These are phyloP conservation scores for Neuroterus valhalla DNA, from an alignment of 1,140 invertebrate species.

Conservation along the genomic window DNA sequence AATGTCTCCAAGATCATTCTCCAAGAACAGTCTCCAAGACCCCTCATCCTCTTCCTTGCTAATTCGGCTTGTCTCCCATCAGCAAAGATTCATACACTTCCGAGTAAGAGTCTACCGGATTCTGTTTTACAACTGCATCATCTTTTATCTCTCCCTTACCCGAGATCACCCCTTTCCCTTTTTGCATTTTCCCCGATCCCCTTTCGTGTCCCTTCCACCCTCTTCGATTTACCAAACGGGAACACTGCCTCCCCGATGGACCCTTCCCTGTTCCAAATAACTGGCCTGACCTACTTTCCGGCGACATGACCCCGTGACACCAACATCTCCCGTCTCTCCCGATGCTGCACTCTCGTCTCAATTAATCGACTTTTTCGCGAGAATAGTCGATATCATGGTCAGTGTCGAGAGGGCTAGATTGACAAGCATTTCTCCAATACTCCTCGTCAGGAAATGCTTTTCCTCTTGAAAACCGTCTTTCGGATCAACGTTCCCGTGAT, in stretches of 20 bases:
- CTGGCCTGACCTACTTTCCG: slow-evolving; percentile 67
- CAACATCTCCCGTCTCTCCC: slow-evolving; percentile 67
- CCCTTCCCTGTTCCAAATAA: slow-evolving; percentile 64
- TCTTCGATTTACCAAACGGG: slow-evolving; percentile 51
- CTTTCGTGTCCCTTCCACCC: not conserved
- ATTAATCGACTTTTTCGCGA: slow-evolving; percentile 58
- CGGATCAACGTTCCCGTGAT: slow-evolving; percentile 26
- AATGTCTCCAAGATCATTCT: not conserved
- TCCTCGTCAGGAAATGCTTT: slow-evolving; percentile 1
- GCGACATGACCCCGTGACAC: slow-evolving; percentile 70
- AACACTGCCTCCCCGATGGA: slow-evolving; percentile 56
- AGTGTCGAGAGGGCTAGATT: slow-evolving; percentile 55
- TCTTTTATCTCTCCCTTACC: slow-evolving; percentile 36
- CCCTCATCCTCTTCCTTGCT: not conserved
- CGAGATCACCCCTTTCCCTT: slow-evolving; percentile 4
- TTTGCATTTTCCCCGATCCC: slow-evolving; percentile 32
- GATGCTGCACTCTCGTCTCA: slow-evolving; percentile 60
- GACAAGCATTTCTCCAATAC: slow-evolving; percentile 29
- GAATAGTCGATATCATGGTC: slow-evolving; percentile 49
- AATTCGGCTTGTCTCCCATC: no score
- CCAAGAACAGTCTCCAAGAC: not conserved
- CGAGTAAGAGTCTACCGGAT: not conserved
- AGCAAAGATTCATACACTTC: no score
- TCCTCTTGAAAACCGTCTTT: not conserved
- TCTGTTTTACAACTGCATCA: slow-evolving; percentile 14